These are phyloP conservation scores for Campylorhamphus procurvoides DNA, from an alignment of 2,113 vertebrate genomes.

Conservation along the genomic window DNA sequence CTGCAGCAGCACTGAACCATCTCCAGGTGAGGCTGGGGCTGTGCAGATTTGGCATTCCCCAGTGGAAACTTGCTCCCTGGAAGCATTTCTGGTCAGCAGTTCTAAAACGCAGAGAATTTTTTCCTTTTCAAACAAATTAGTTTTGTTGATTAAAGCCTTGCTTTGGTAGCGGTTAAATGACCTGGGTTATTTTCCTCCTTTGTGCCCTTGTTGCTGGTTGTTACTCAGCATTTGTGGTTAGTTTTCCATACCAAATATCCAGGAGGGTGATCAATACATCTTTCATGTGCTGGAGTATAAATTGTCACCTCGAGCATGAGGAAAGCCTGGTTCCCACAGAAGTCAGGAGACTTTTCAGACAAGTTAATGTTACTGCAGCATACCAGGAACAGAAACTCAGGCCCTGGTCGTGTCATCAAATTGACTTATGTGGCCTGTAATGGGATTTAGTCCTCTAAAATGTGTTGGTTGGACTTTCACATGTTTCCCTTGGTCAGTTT, in stretches of 20 bases:
- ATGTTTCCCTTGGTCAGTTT: accelerated
- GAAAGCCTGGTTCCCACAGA: neutral
- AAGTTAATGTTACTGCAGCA: neutral
- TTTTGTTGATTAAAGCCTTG: neutral
- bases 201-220: neutral
- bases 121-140: neutral
- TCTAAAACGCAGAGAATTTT: slow-evolving; percentile 4
- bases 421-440: neutral
- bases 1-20: neutral
- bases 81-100: slow-evolving; percentile 9
- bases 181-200: neutral
- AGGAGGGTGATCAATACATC: neutral
- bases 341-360: neutral
- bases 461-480: neutral
- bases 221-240: neutral
- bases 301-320: neutral
- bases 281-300: neutral
- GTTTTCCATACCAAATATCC: neutral
- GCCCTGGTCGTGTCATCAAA: neutral
- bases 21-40: slow-evolving; percentile 9
- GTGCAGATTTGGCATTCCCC: neutral
- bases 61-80: neutral
- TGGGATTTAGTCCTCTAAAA: neutral
- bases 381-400: neutral
- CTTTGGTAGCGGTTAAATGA: neutral